Evolutionary conservation across 1,140 invertebrate genomes (phyloP).

Genomic region (Drosophila fuyamai): DNA sequence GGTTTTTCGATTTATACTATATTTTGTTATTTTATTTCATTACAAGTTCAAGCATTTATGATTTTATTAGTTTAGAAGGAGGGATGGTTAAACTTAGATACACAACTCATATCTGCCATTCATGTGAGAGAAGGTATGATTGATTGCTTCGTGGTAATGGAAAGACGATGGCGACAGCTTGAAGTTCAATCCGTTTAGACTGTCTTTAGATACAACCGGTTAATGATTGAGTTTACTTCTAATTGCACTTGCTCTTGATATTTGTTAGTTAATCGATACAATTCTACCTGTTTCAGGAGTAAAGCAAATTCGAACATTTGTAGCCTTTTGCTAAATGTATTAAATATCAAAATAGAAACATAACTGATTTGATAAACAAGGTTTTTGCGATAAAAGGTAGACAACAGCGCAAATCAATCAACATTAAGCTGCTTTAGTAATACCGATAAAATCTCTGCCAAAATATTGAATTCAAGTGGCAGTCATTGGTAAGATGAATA

Average conservation of each 20-base stretch:
- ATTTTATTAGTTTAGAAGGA: too few relatives aligned
- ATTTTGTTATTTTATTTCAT: too few relatives aligned
- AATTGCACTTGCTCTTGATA: slow-evolving; percentile 31
- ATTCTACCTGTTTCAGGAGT: slow-evolving; percentile 6
- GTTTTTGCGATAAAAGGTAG: slow-evolving; percentile 5
- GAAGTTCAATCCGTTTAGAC: slow-evolving; percentile 19
- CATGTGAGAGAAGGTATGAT: slow-evolving; percentile 26
- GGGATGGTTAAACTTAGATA: slow-evolving; percentile 4
- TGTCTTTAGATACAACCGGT: slow-evolving; percentile 20
- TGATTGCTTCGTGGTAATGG: slow-evolving; percentile 25
- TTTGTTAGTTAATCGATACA: slow-evolving; percentile 12
- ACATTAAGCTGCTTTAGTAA: neutral
- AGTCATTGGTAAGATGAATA: slow-evolving; percentile 17
- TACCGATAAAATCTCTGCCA: slow-evolving; percentile 12
- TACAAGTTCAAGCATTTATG: too few relatives aligned
- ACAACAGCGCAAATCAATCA: slow-evolving; percentile 22
- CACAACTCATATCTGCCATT: neutral
- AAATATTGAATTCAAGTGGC: slow-evolving; percentile 1
- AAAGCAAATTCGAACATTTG: slow-evolving; percentile 1
- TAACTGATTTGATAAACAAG: slow-evolving; percentile 19
- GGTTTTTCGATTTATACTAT: too few relatives aligned
- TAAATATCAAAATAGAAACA: slow-evolving; percentile 1
- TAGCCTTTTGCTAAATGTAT: neutral
- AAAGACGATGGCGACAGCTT: slow-evolving; percentile 11
- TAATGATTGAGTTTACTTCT: slow-evolving; percentile 28